Percentiles rank a stretch among this genome's conserved stretches.
phyloP scores from a whole-genome alignment of 2,797 vertebrate genomes.

The Trichosurus vulpecula region DNA sequence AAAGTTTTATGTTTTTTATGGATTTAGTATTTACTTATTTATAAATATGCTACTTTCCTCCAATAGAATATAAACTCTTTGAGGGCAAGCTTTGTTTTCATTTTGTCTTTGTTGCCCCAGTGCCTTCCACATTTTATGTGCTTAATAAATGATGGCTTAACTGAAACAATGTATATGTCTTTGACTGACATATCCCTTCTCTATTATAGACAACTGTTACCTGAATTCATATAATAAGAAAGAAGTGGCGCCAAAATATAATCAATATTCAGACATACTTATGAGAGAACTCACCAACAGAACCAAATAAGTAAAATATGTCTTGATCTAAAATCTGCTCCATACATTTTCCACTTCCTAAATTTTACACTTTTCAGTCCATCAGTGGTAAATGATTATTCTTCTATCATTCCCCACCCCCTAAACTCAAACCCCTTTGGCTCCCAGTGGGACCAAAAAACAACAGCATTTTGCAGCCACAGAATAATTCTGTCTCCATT shows the following conservation, averaged over 20 bases:
- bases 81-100: neutral
- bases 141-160: neutral
- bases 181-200: neutral
- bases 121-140: neutral
- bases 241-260: too few relatives aligned
- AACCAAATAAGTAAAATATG: too few relatives aligned
- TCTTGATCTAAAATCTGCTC: too few relatives aligned
- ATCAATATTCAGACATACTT: too few relatives aligned
- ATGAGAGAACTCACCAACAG: too few relatives aligned
- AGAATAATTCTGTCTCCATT: neutral
- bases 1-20: too few relatives aligned
- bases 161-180: neutral
- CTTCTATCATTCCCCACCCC: neutral
- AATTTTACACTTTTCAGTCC: neutral
- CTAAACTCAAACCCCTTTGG: neutral
- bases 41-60: neutral
- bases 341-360: too few relatives aligned
- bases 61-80: neutral
- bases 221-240: too few relatives aligned
- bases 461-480: neutral
- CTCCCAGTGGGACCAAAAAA: neutral
- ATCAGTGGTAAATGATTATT: neutral
- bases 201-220: too few relatives aligned
- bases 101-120: neutral
- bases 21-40: too few relatives aligned